phyloP scores from a whole-genome alignment of 1,140 invertebrate genomes.

The Patella vulgata region DNA sequence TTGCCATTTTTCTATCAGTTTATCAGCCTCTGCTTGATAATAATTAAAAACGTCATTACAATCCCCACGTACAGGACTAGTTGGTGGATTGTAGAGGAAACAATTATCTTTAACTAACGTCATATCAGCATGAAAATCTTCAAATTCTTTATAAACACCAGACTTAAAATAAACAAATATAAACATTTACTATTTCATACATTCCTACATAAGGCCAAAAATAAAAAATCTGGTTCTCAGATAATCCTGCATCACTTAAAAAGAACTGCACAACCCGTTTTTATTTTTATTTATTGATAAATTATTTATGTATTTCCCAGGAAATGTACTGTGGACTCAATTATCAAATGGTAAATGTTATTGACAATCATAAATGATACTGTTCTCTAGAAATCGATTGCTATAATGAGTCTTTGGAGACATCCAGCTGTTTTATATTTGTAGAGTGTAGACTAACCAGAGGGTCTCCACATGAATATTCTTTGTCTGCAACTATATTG shows the following conservation, averaged over 20 bases:
- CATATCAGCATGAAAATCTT: conserved; percentile 65
- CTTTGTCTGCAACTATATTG: too few relatives aligned
- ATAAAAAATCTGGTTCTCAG: background rate
- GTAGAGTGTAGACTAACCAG: too few relatives aligned
- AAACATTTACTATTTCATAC: background rate
- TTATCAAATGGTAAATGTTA: too few relatives aligned
- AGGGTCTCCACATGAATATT: too few relatives aligned
- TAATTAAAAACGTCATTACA: conserved; percentile 64
- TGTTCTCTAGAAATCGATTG: too few relatives aligned
- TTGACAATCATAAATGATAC: too few relatives aligned
- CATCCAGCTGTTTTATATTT: too few relatives aligned
- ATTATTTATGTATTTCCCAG: too few relatives aligned
- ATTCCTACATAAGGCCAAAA: background rate
- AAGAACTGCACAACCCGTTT: too few relatives aligned
- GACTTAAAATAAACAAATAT: conserved; percentile 36
- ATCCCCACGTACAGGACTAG: conserved; percentile 59
- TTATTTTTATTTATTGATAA: background rate
- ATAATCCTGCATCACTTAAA: too few relatives aligned
- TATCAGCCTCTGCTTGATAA: conserved; percentile 60
- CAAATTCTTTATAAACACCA: conserved; percentile 50
- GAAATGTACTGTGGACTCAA: too few relatives aligned
- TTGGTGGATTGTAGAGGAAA: conserved; percentile 62
- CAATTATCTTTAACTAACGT: conserved; percentile 62
- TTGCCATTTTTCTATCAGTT: conserved; percentile 56
- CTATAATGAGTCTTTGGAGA: too few relatives aligned